These are phyloP conservation scores for Troilus luridus DNA, from an alignment of 2,888 invertebrate genomes.

Conservation along the genomic window DNA sequence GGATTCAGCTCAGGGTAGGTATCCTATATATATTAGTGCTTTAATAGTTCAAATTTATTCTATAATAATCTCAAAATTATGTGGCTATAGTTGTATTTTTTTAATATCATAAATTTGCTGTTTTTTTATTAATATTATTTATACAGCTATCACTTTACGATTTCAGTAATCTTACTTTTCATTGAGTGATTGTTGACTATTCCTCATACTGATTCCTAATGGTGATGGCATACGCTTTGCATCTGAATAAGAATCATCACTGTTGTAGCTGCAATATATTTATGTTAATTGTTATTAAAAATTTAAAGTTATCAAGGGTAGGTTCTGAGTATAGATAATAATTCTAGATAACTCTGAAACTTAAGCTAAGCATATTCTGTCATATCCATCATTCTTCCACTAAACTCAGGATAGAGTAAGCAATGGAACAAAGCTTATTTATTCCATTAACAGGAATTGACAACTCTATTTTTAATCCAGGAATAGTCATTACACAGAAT, in stretches of 20 bases:
- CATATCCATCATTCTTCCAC: background rate
- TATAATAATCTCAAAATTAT: background rate
- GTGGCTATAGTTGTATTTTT: background rate
- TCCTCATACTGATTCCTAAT: background rate
- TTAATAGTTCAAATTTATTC: background rate
- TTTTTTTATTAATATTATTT: background rate
- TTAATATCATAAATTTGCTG: background rate
- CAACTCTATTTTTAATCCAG: background rate
- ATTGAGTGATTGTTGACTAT: background rate
- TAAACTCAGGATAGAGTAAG: background rate
- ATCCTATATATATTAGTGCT: background rate
- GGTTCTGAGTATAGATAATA: background rate
- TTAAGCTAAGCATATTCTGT: background rate
- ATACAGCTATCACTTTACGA: background rate
- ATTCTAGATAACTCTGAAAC: background rate
- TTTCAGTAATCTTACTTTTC: background rate
- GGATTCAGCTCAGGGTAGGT: too few species aligned
- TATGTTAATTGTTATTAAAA: background rate
- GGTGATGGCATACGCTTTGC: slow-evolving; percentile 47
- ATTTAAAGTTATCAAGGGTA: background rate
- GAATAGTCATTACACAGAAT: background rate
- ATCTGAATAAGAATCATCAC: slow-evolving; percentile 33
- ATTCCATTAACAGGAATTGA: background rate
- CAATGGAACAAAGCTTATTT: background rate
- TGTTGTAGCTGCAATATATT: slow-evolving; percentile 17